Conservation (phyloP, 2,113 vertebrate genomes). For the Muntiacus muntjak region DNA sequence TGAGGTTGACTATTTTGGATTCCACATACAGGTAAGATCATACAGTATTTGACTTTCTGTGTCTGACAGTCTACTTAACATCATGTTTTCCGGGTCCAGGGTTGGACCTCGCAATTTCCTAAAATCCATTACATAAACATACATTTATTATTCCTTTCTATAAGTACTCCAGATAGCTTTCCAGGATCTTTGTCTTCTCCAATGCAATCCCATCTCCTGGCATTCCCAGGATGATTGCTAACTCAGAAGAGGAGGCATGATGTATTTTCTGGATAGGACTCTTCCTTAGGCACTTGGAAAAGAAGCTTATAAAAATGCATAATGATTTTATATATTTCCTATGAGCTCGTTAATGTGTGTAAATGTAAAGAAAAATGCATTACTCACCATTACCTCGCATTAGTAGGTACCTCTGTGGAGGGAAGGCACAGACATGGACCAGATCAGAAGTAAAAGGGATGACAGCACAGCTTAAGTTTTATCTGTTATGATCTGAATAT, state of each 20-base stretch:
- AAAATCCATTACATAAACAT: background rate
- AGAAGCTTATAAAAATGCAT: background rate
- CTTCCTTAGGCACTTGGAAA: background rate
- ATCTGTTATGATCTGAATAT: background rate
- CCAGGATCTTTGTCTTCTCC: background rate
- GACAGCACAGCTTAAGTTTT: background rate
- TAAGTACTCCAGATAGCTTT: background rate
- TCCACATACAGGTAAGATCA: background rate
- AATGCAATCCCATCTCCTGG: background rate
- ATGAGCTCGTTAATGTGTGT: background rate
- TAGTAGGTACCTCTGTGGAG: background rate
- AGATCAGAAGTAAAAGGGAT: background rate
- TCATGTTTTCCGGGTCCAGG: background rate
- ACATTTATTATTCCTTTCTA: background rate
- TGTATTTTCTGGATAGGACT: background rate
- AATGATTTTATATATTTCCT: background rate
- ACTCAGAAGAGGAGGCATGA: background rate
- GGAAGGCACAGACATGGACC: background rate
- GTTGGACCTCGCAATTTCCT: background rate
- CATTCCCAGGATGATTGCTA: background rate
- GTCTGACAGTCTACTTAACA: background rate
- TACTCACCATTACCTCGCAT: background rate
- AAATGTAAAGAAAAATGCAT: background rate
- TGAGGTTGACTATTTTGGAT: background rate
- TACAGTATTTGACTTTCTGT: background rate